Evolutionary conservation across 2,113 vertebrate species (phyloP).

Genomic region (Datnioides undecimradiatus): DNA sequence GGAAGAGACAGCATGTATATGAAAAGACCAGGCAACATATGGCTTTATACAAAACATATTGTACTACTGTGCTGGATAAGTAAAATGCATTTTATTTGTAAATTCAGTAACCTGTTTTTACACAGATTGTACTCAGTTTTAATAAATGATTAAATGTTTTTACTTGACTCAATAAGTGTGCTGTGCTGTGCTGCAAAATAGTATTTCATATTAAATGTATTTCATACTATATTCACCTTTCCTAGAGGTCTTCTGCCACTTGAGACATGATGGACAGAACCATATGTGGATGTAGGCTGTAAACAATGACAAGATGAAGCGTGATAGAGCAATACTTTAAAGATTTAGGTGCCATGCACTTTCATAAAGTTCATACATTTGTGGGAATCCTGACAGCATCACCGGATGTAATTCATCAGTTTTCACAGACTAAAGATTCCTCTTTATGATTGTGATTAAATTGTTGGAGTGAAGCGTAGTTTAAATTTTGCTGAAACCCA

Average conservation of each 20-base stretch:
- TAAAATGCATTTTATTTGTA: neutral
- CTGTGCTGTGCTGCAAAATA: neutral
- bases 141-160: neutral
- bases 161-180: neutral
- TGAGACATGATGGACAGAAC: slow-evolving; percentile 71
- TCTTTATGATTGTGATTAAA: no score
- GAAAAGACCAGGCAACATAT: slow-evolving; percentile 11
- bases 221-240: slow-evolving; percentile 69
- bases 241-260: slow-evolving; percentile 68
- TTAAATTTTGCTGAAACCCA: neutral
- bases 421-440: no score
- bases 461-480: no score
- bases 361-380: neutral
- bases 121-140: neutral
- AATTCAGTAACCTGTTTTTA: neutral
- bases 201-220: no score
- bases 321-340: neutral
- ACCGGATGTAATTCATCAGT: no score
- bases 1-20: slow-evolving; percentile 52
- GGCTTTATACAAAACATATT: neutral
- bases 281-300: slow-evolving; percentile 71
- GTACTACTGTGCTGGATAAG: neutral
- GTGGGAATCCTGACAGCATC: no score
- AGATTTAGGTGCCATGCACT: neutral
- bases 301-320: slow-evolving; percentile 22